Base-by-base conservation (phyloP, 2,113 vertebrate genomes). In the Ochotona curzoniae region DNA sequence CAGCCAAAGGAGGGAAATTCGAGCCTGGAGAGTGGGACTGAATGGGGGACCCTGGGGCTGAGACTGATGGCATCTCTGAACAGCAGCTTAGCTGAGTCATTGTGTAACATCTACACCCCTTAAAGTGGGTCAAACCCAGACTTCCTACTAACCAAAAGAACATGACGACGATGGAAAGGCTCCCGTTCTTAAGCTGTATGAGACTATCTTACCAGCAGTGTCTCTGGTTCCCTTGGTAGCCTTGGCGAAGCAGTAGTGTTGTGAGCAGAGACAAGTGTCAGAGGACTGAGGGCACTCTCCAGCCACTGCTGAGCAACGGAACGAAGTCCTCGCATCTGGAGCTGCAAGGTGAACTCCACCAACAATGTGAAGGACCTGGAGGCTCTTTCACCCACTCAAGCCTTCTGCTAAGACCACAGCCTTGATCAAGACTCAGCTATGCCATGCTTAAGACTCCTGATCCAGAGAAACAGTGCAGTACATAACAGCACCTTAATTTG, bases 361-460 rank as follows among this genome's bases (percentile, higher is more conserved):
- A 66, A 47, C 20, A 66, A 26, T 7, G 49, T 67, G 64, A 44
- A 44, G 23, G 9, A 8, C 20, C 0, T 15, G 25, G 90, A 63
- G 47, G 51, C 26, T 38, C 8, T 61, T 9, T 61, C 25, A 4
- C 30, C 14, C 0, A 0, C 7, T 10, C 17, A 12, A 67, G 44
- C 38, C 38, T 73, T 38, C 15, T 8, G 26, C 35, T 32, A 47
- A 81, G 12, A 38, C 63, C 60, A 79, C 0, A 38, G 81, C 21
- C 11, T 47, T 1, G 7, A 17, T 18, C 0, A 1, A 7, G 18
- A 51, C 4, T n/a, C 54, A 74, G 20, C 6, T 32, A 7, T 8
- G 71, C 4, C n/a, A 26, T 30, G 15, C 73, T 44, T 47, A 80
- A 75, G 64, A 12, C 35, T 71, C 28, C 4, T 30, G 17, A 80